phyloP scores from a whole-genome alignment of 2,888 invertebrate genomes.

The Notodromas monacha region DNA sequence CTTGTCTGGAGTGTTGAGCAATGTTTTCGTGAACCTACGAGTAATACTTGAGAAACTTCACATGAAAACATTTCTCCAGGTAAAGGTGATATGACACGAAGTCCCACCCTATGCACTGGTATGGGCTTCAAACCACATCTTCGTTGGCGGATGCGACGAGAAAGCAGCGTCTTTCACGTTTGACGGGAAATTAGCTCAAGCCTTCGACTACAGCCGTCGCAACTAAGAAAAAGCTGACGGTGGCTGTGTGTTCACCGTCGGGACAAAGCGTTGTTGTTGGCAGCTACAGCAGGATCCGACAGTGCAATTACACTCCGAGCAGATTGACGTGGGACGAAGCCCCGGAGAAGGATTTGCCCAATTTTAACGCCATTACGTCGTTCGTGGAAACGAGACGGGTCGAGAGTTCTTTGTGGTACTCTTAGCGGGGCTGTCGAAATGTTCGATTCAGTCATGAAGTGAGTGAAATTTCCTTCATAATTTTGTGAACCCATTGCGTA shows the following conservation, averaged over 20 bases:
- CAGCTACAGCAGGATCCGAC: conserved; percentile 57
- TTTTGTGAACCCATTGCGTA: too few species aligned
- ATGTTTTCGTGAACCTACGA: too few species aligned
- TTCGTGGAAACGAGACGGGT: conserved; percentile 77
- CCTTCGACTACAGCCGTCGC: conserved; percentile 47
- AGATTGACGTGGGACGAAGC: conserved; percentile 49
- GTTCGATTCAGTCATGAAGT: conserved; percentile 38
- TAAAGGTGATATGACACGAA: conserved; percentile 23
- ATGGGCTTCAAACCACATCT: conserved; percentile 31
- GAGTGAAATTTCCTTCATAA: conserved; percentile 11
- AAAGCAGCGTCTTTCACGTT: conserved; percentile 53
- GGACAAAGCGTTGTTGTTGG: conserved; percentile 80
- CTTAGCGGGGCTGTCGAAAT: conserved; percentile 40
- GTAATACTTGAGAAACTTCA: too few species aligned
- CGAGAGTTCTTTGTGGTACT: conserved; percentile 30
- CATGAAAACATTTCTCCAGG: conserved; percentile 14
- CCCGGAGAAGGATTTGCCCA: conserved; percentile 31
- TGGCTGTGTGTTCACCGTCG: conserved; percentile 52
- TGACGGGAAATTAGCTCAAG: conserved; percentile 30
- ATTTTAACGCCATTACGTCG: conserved; percentile 56
- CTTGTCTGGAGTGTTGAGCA: too few species aligned
- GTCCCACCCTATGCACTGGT: conserved; percentile 64
- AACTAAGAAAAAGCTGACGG: conserved; percentile 51
- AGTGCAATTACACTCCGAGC: conserved; percentile 48
- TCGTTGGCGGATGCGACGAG: conserved; percentile 72